Base-by-base conservation (phyloP, 2,888 invertebrate species). In the Tetrapedia diversipes region DNA sequence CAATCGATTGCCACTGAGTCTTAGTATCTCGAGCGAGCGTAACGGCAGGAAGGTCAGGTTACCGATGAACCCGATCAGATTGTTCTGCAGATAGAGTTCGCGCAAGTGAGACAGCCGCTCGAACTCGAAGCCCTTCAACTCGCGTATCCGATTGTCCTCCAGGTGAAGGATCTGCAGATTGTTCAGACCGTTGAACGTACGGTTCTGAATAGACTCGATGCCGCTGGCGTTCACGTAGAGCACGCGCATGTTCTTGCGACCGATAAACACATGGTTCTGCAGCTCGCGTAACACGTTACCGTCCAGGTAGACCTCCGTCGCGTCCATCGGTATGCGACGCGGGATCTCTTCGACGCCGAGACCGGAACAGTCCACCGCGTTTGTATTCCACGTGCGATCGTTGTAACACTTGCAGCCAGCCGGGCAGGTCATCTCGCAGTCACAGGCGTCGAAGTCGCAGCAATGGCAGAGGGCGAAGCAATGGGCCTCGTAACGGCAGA, bases 341-440 rank as follows among this genome's bases (percentile, higher is more conserved):
- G 98, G 98, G 86, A 98, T 95, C 91, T 96, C 95, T 77, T 93
- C 93, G 87, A 96, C 95, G 88, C 94, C 94, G 92, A 96, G 95
- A 19, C 95, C 95, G 83, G 97, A 97, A 92, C 98, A 98, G 91
- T 98, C 98, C 56, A 98, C 97, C 49, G 97, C 96, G 92, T 97
- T 98, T 64, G 97, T 97, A 86, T 96, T 96, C 97, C 98, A 98
- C 80, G 96, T 95, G 91, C 97, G 96, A 90, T 98, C 98, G 92
- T 98, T 97, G 92, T 97, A 98, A 92, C 98, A 98, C 85, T 96
- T 96, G 93, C 98, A 98, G 89, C 97, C 97, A 87, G 95, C 94
- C 39, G 98, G 98, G 90, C 98, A 98, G 80, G 97, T 97, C 96
- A 98, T 97, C 93, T 98, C 97, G 92, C 98, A 98, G 92, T 98